These are phyloP conservation scores for Epizoanthus fatuus DNA, from an alignment of 92 coral and sea anemone species.

Conservation along the genomic window DNA sequence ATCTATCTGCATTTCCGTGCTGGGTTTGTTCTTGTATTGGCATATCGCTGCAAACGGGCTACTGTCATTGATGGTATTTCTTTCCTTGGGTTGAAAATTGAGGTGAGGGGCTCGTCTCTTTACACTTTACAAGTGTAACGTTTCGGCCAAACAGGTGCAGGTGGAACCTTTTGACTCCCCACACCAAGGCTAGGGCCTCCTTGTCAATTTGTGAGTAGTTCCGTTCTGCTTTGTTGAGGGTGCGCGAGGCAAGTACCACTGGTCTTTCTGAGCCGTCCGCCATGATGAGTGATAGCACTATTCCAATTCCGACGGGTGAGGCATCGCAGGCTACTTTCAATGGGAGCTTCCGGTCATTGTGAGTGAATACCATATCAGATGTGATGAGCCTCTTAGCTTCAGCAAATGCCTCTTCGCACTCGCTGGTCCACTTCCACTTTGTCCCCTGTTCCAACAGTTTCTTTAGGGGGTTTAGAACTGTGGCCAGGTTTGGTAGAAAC, in stretches of 20 bases:
- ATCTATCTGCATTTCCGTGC: background rate
- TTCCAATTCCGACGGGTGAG: slow-evolving; percentile 69
- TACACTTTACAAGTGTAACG: slow-evolving; percentile 17
- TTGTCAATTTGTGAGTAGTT: too few relatives aligned
- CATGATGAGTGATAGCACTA: slow-evolving; percentile 61
- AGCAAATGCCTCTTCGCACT: too few relatives aligned
- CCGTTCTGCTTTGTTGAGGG: too few relatives aligned
- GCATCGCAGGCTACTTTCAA: too few relatives aligned
- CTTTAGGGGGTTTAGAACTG: too few relatives aligned
- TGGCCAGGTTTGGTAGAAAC: slow-evolving; percentile 67
- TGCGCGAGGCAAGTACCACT: too few relatives aligned
- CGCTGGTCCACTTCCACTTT: too few relatives aligned
- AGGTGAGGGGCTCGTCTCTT: slow-evolving; percentile 31
- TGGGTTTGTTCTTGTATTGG: too few relatives aligned
- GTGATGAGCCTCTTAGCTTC: too few relatives aligned
- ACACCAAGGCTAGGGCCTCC: slow-evolving; percentile 66
- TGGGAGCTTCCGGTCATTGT: slow-evolving; percentile 69
- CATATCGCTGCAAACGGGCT: slow-evolving; percentile 42
- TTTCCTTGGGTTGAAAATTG: slow-evolving; percentile 67
- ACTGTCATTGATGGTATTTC: slow-evolving; percentile 71
- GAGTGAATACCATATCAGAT: slow-evolving; percentile 72
- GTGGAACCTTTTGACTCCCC: slow-evolving; percentile 36
- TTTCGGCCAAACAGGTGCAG: slow-evolving; percentile 17
- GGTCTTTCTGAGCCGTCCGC: slow-evolving; percentile 64
- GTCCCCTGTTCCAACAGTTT: too few relatives aligned